phyloP scores from a whole-genome alignment of 2,888 invertebrate genomes.

The Aricia artaxerxes region DNA sequence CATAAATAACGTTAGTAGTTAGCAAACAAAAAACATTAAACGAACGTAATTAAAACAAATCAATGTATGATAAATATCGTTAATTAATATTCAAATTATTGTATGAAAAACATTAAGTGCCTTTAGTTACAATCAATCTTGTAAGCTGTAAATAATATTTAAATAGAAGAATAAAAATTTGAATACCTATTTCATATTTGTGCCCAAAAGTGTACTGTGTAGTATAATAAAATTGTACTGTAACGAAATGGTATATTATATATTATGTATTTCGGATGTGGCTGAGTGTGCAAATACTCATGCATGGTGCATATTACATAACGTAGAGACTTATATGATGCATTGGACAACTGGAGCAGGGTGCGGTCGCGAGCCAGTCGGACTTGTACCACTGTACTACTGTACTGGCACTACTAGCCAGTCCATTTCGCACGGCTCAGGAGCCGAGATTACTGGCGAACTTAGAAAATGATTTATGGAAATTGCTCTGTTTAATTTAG shows the following conservation, averaged over 20 bases:
- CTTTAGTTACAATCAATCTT: neutral
- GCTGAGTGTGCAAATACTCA: neutral
- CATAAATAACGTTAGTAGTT: neutral
- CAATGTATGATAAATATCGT: neutral
- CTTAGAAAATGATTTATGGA: constrained; percentile 23
- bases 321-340: neutral
- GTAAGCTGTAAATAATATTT: neutral
- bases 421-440: constrained; percentile 9
- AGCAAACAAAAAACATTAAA: neutral
- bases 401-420: neutral
- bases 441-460: constrained; percentile 10
- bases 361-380: neutral
- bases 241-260: neutral
- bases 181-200: neutral
- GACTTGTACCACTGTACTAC: neutral
- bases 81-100: neutral
- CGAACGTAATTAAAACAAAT: neutral
- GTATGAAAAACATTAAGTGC: neutral
- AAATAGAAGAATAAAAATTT: neutral
- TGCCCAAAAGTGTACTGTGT: neutral
- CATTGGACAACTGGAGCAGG: neutral
- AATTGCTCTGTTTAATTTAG: constrained; percentile 20
- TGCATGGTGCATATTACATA: neutral
- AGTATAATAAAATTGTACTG: neutral
- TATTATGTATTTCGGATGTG: neutral